Conservation (phyloP, 2,113 vertebrate genomes). For the Laticauda colubrina region DNA sequence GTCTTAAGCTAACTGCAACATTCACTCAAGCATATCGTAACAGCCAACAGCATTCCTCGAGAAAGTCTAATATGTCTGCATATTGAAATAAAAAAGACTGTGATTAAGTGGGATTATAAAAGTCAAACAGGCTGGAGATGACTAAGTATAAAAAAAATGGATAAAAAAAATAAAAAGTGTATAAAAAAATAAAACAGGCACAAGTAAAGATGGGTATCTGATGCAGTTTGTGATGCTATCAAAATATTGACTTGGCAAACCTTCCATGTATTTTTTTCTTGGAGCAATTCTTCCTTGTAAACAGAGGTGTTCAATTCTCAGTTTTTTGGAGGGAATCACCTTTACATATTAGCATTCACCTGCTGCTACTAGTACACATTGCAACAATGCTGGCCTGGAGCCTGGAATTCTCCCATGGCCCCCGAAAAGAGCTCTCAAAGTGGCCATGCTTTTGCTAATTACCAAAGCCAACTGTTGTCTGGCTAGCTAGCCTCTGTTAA, state of each 20-base stretch:
- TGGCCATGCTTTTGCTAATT: slow-evolving; percentile 59
- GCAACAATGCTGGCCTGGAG: slow-evolving; percentile 44
- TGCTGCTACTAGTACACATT: slow-evolving; percentile 44
- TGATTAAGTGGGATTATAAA: not conserved
- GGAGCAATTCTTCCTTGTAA: not conserved
- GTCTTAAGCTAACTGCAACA: not conserved
- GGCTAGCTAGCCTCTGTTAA: slow-evolving; percentile 52
- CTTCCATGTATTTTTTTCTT: not conserved
- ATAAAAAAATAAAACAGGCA: not conserved
- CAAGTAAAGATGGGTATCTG: not conserved
- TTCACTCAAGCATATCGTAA: slow-evolving; percentile 7
- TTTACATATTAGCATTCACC: slow-evolving; percentile 47
- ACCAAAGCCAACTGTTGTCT: slow-evolving; percentile 66
- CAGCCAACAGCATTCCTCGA: not conserved
- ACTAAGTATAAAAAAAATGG: no score
- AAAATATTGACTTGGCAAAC: not conserved
- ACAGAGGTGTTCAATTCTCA: slow-evolving; percentile 8
- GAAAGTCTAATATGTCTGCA: not conserved
- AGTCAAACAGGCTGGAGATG: not conserved
- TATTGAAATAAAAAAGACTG: not conserved
- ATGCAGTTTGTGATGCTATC: not conserved
- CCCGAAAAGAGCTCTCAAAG: slow-evolving; percentile 54
- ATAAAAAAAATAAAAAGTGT: no score
- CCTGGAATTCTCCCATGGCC: slow-evolving; percentile 48
- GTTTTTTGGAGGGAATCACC: slow-evolving; percentile 43